Conservation (phyloP, 2,113 vertebrate genomes). For the Alosa alosa region DNA sequence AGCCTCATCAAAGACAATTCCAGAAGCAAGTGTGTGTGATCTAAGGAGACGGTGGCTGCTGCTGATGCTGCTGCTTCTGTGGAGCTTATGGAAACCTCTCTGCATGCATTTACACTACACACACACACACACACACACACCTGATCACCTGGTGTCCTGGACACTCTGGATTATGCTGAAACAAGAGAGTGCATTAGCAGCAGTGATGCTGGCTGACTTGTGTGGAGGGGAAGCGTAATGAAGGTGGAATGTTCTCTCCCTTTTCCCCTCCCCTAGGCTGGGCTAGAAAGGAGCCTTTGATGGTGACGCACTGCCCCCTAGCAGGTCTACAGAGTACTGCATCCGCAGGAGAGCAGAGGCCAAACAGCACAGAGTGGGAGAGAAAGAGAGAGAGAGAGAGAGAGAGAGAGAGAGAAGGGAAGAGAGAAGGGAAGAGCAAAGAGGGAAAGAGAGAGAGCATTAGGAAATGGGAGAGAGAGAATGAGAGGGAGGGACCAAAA, state of each 20-base stretch:
- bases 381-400: neutral
- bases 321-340: slow-evolving; percentile 65
- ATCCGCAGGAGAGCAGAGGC: slow-evolving; percentile 14
- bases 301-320: slow-evolving; percentile 70
- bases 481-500: neutral
- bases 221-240: slow-evolving; percentile 66
- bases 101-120: neutral
- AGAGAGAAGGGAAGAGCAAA: too few relatives aligned
- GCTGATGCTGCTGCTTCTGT: neutral
- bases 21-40: neutral
- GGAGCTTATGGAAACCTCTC: neutral
- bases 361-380: neutral
- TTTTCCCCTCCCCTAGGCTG: neutral
- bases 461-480: neutral
- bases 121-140: neutral
- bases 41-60: neutral
- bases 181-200: slow-evolving; percentile 63
- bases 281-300: slow-evolving; percentile 25
- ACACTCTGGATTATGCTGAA: slow-evolving; percentile 12
- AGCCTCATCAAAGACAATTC: neutral
- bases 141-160: neutral
- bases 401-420: neutral
- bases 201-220: slow-evolving; percentile 39
- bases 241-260: slow-evolving; percentile 58
- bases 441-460: neutral